A percentile compares a stretch with the other conserved stretches of the same genome.
phyloP scores from a whole-genome alignment of 2,888 invertebrate species.

The Digitonthophagus gazella region DNA sequence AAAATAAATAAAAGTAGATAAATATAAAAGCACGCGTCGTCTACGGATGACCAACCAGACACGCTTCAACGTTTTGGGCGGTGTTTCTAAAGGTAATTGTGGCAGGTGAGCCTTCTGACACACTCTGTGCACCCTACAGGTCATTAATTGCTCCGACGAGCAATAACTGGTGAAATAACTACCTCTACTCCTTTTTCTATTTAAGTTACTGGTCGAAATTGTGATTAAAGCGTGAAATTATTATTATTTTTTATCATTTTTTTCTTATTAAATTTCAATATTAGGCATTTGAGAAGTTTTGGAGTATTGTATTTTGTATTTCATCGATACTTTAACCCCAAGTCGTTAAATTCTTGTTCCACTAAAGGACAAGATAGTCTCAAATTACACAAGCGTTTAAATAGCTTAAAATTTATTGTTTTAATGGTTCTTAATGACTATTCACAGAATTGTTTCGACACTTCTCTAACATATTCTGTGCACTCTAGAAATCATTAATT shows the following conservation, averaged over 20 bases:
- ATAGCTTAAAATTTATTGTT: slow-evolving; percentile 6
- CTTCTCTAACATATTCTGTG: too few relatives aligned
- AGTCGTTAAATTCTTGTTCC: background rate
- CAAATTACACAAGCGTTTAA: background rate
- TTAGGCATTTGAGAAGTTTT: too few relatives aligned
- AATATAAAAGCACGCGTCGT: background rate
- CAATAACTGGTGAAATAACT: background rate
- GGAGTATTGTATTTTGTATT: too few relatives aligned
- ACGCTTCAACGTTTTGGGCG: background rate
- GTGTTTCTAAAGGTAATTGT: background rate
- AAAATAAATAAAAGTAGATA: background rate
- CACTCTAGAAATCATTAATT: too few relatives aligned
- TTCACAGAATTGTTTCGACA: slow-evolving; percentile 9
- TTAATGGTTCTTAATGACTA: slow-evolving; percentile 20
- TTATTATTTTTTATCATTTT: background rate
- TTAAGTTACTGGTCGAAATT: background rate
- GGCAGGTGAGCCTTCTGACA: background rate
- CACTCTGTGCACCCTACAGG: background rate
- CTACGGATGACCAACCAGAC: background rate
- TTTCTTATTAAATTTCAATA: too few relatives aligned
- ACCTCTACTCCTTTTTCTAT: background rate
- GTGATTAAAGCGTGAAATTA: background rate
- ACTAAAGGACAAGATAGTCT: background rate
- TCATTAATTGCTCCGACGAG: background rate
- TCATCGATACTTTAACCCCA: too few relatives aligned